phyloP scores from a whole-genome alignment of 2,797 vertebrate genomes.

The Coregonus sp. region DNA sequence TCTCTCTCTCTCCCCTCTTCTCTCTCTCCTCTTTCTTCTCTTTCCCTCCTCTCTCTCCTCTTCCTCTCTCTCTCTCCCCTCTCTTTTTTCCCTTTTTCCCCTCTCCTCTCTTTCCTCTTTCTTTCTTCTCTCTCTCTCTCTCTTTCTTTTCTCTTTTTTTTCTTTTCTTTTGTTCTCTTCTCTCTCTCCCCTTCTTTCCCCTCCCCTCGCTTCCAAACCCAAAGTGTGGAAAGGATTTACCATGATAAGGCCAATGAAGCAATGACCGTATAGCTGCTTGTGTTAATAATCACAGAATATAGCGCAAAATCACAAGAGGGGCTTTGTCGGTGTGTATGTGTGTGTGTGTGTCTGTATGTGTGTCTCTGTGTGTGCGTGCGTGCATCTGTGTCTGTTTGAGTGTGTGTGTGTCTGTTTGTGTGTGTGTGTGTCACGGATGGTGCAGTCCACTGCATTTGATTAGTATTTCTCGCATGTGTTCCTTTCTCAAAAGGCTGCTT shows the following conservation, averaged over 20 bases:
- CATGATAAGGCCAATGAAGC: slow-evolving; percentile 32
- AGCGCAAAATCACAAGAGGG: slow-evolving; percentile 29
- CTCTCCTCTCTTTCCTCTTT: neutral
- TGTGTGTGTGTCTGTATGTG: slow-evolving; percentile 16
- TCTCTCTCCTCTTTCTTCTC: neutral
- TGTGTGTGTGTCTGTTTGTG: neutral
- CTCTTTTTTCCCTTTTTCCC: too few species aligned
- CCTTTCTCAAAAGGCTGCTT: slow-evolving; percentile 57
- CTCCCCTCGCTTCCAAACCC: too few species aligned
- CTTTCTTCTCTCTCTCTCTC: too few species aligned
- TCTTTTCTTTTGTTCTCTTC: too few species aligned
- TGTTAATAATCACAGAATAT: slow-evolving; percentile 28
- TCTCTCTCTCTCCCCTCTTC: neutral
- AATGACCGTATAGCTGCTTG: slow-evolving; percentile 24
- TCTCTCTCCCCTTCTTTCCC: too few species aligned
- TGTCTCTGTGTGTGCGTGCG: neutral
- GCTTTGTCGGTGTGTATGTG: slow-evolving; percentile 13
- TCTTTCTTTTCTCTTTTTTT: too few species aligned
- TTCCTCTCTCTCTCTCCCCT: too few species aligned
- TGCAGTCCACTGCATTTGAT: slow-evolving; percentile 51
- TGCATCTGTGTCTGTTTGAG: neutral
- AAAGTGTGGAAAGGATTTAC: slow-evolving; percentile 32
- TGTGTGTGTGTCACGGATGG: slow-evolving; percentile 18
- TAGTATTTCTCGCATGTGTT: slow-evolving; percentile 56
- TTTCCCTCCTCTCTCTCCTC: neutral